phyloP scores from a whole-genome alignment of 1,140 invertebrate genomes.

The Zaprionus africanus region DNA sequence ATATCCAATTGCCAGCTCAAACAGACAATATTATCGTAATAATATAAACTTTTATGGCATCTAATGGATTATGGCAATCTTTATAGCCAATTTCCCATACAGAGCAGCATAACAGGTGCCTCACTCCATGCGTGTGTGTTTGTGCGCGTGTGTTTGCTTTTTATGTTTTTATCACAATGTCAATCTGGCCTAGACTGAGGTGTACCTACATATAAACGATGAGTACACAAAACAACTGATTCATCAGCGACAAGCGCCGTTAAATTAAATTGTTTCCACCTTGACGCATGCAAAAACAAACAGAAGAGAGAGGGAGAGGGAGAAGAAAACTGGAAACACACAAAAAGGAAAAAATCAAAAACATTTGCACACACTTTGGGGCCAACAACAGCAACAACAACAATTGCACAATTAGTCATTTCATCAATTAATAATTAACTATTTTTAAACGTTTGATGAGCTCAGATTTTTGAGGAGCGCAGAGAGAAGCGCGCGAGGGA shows the following conservation, averaged over 20 bases:
- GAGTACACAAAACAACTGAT: slow-evolving; percentile 44
- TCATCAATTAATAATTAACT: slow-evolving; percentile 77
- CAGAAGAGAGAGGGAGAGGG: background rate
- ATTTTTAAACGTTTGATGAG: slow-evolving; percentile 77
- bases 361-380: slow-evolving; percentile 15
- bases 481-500: slow-evolving; percentile 3
- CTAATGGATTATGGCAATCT: background rate
- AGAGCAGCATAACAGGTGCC: background rate
- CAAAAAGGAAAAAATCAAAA: slow-evolving; percentile 8
- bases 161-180: slow-evolving; percentile 30
- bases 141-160: background rate
- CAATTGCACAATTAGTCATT: slow-evolving; percentile 79
- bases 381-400: slow-evolving; percentile 39
- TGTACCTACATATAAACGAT: slow-evolving; percentile 33
- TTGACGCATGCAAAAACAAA: slow-evolving; percentile 46
- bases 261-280: slow-evolving; percentile 63
- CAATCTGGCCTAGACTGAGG: slow-evolving; percentile 18
- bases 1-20: background rate
- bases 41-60: slow-evolving; percentile 1
- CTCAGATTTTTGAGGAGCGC: slow-evolving; percentile 47
- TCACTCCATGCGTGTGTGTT: background rate
- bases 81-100: slow-evolving; percentile 2
- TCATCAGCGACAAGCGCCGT: slow-evolving; percentile 50
- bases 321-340: background rate
- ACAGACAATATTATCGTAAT: background rate